phyloP scores from a whole-genome alignment of 2,113 vertebrate species.

The Corythaixoides concolor region DNA sequence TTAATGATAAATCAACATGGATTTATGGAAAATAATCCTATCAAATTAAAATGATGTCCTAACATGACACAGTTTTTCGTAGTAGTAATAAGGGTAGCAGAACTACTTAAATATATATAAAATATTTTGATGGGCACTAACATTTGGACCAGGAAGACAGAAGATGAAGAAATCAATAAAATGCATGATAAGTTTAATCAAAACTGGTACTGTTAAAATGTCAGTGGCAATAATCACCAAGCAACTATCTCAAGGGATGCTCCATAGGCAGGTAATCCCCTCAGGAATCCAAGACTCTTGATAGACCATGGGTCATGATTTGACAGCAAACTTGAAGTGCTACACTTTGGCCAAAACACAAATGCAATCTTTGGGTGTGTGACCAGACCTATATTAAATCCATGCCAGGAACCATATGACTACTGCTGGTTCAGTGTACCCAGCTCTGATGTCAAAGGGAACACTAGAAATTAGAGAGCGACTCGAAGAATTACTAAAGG shows the following conservation, averaged over 20 bases:
- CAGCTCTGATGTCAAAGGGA: background rate
- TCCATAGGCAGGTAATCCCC: background rate
- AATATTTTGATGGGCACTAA: background rate
- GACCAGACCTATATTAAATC: background rate
- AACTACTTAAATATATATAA: background rate
- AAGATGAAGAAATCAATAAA: background rate
- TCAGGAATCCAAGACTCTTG: background rate
- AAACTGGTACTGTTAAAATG: background rate
- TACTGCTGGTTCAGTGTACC: background rate
- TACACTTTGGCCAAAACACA: background rate
- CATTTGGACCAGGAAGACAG: background rate
- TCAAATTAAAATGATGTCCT: background rate
- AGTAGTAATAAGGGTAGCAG: background rate
- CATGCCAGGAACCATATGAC: background rate
- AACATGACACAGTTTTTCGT: background rate
- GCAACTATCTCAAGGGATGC: background rate
- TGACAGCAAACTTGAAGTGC: background rate
- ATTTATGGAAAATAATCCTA: background rate
- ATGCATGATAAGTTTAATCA: background rate
- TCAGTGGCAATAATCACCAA: background rate
- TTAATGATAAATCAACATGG: background rate
- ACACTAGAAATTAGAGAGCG: background rate
- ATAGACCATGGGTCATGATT: background rate
- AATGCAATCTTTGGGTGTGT: background rate
- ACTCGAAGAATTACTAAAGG: background rate